Evolutionary conservation across 2,797 vertebrate species (phyloP).

Genomic region (Todus mexicanus): DNA sequence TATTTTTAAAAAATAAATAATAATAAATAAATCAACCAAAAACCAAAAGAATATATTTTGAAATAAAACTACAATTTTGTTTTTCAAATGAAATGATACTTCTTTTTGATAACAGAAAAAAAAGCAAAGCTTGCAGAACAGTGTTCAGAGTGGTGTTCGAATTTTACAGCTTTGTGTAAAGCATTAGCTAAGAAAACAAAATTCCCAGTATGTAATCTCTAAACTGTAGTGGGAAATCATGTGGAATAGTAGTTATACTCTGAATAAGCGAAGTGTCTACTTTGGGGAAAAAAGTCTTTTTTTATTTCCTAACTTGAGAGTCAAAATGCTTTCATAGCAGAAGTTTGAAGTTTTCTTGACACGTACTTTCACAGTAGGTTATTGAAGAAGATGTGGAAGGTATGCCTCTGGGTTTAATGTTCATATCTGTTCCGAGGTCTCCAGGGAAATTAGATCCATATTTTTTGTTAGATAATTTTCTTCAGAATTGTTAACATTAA

Average conservation of each 20-base stretch:
- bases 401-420: neutral
- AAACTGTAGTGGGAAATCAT: neutral
- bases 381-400: neutral
- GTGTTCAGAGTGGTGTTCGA: neutral
- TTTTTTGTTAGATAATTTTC: neutral
- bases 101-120: neutral
- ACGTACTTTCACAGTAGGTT: neutral
- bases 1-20: neutral
- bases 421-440: neutral
- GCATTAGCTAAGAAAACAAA: neutral
- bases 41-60: neutral
- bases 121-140: neutral
- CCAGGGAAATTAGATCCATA: neutral
- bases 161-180: slow-evolving; percentile 18
- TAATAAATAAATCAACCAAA: neutral
- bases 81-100: neutral
- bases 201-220: neutral
- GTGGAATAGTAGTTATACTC: neutral
- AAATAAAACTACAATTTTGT: neutral
- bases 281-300: neutral
- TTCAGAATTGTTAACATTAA: neutral
- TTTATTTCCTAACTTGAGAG: neutral
- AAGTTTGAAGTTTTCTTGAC: neutral
- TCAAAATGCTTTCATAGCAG: neutral
- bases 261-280: neutral